phyloP scores from a whole-genome alignment of 2,113 vertebrate species.

The Myiozetetes cayanensis region DNA sequence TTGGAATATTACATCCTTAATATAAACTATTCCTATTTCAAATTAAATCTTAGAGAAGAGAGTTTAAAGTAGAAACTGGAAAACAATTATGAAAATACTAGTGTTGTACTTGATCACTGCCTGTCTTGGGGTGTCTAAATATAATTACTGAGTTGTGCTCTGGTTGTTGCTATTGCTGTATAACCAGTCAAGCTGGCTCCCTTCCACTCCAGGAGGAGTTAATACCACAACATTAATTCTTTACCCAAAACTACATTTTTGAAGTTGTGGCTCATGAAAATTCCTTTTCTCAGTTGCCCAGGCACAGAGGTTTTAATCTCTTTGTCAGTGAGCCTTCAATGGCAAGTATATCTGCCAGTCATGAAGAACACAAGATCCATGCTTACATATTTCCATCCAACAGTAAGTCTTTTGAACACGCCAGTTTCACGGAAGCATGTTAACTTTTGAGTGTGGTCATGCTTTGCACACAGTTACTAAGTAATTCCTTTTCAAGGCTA shows the following conservation, averaged over 20 bases:
- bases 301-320: background rate
- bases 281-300: background rate
- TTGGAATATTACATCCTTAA: background rate
- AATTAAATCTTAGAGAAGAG: background rate
- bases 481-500: background rate
- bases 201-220: background rate
- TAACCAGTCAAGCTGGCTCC: slow-evolving; percentile 14
- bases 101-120: background rate
- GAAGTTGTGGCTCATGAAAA: background rate
- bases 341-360: background rate
- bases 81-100: background rate
- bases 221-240: background rate
- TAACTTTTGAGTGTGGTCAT: background rate
- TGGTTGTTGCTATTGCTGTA: background rate
- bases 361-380: background rate
- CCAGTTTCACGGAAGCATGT: background rate
- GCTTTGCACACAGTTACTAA: background rate
- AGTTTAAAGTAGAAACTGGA: background rate
- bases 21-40: background rate
- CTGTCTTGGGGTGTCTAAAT: background rate
- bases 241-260: background rate
- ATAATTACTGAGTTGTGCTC: background rate
- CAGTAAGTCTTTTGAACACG: background rate
- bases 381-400: background rate
- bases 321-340: background rate